Evolutionary conservation across 30 jellyfish, hydroid and myxozoan genomes (phyloP), one percentile per base, ranked within the genome.

Genomic region (Catostylus mosaicus): DNA sequence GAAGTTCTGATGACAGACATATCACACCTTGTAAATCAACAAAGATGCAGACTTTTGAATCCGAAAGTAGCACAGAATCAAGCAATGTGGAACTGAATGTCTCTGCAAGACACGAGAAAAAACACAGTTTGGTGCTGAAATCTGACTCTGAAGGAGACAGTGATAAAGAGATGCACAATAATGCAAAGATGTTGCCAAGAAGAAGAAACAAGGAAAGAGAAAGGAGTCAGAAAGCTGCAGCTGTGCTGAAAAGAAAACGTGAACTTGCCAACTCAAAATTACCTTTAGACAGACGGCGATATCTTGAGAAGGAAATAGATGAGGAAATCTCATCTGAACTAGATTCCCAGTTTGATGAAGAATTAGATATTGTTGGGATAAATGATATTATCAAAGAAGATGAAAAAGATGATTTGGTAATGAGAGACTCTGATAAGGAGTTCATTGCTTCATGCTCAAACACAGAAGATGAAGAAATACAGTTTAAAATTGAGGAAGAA

Each of bases 391-490:
- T 0, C 2, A 23, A 14, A 3, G 57, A 12, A 3, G 57, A 81
- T 14, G 70, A 24, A 11, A 38, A 22, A 16, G 64, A 67, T 46
- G 75, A 80, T 30, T 36, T 37, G 30, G 59, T 36, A 4, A 26
- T 81, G 46, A 30, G 91, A 67, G 91, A 81, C 43, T 81, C 91
- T 47, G 91, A 81, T 37, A 67, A 37, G 34, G 91, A 81, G 27
- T 81, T 81, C 68, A 68, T 81, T 48, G 80, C 48, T 22, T 81
- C 82, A 19, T 50, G 89, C 62, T 79, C 89, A 2, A 82, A 50
- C 14, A 24, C 73, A 23, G 84, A 66, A 31, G 56, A 65, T 50
- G 75, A 81, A 30, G 69, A 67, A 27, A 7, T 37, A 24, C 66
- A 51, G 1, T 8, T 31, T 9, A 20, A 54, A 32, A 30, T 57